A percentile compares a stretch with the other conserved stretches of the same genome.
Evolutionary conservation across 2,113 vertebrate species (phyloP).

Genomic region (Notarius quadriscutis): DNA sequence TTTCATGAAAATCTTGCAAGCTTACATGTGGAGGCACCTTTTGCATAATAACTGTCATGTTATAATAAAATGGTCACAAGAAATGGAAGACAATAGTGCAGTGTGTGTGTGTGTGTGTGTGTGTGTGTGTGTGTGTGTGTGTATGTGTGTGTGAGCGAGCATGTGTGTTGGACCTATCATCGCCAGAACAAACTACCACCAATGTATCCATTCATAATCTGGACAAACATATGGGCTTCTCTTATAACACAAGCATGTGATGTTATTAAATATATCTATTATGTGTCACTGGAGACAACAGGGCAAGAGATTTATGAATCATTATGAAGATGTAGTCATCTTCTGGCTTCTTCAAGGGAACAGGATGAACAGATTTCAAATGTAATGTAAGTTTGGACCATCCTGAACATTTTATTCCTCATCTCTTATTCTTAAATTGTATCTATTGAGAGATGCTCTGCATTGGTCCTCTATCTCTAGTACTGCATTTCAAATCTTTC

Average conservation of each 20-base stretch:
- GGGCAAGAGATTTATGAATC: background rate
- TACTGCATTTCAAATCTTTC: background rate
- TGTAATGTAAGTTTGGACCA: background rate
- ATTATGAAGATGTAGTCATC: background rate
- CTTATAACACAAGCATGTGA: background rate
- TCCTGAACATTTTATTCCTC: background rate
- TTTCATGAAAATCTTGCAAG: background rate
- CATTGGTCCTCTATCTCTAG: background rate
- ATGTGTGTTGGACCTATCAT: background rate
- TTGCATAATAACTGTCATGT: background rate
- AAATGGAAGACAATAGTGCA: background rate
- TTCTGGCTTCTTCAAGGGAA: slow-evolving; percentile 15
- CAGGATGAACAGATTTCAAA: slow-evolving; percentile 20
- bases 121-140: slow-evolving; percentile 10
- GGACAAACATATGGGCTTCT: slow-evolving; percentile 1
- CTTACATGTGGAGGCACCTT: background rate
- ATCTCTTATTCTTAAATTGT: background rate
- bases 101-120: slow-evolving; percentile 8
- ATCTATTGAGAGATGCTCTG: background rate
- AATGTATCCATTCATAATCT: background rate
- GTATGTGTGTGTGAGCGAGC: slow-evolving; percentile 12
- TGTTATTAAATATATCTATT: background rate
- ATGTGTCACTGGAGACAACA: background rate
- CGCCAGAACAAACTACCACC: background rate
- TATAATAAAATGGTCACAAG: background rate